These are phyloP conservation scores for Perca fluviatilis DNA, from an alignment of 2,113 vertebrate species.

Conservation along the genomic window DNA sequence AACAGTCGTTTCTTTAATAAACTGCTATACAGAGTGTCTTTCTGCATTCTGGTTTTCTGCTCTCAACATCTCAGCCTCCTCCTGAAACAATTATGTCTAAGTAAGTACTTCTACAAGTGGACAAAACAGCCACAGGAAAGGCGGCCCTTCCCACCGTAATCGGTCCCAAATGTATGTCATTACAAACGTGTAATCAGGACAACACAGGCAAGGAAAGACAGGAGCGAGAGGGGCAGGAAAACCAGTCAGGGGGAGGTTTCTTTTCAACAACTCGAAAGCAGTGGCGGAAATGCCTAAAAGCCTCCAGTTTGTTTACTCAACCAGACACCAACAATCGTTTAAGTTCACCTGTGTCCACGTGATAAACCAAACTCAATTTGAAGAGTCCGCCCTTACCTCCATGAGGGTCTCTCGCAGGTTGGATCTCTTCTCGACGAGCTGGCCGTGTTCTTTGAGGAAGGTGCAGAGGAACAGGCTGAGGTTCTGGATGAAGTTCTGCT, in stretches of 20 bases:
- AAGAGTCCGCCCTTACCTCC: constrained; percentile 86
- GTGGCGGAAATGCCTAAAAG: background rate
- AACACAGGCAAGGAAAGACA: background rate
- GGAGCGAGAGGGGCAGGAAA: background rate
- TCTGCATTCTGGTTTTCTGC: background rate
- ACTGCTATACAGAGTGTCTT: background rate
- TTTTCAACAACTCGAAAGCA: background rate
- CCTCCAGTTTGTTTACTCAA: constrained; percentile 1
- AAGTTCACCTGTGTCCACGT: no score
- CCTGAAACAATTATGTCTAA: background rate
- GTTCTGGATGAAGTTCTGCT: constrained; percentile 98
- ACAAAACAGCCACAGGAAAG: background rate
- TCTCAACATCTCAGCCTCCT: constrained; percentile 1
- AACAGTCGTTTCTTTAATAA: background rate
- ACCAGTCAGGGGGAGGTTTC: background rate
- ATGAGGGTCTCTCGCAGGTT: constrained; percentile 94
- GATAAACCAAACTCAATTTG: no score
- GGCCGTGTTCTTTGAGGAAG: constrained; percentile 96
- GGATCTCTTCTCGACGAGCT: constrained; percentile 93
- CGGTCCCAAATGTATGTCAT: background rate
- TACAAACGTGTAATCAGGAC: constrained; percentile 19
- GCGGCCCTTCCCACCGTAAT: constrained; percentile 2
- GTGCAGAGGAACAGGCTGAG: constrained; percentile 98
- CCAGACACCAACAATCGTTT: background rate
- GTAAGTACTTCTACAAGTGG: constrained; percentile 1